Percentiles rank a stretch among this genome's conserved stretches.
phyloP scores from a whole-genome alignment of 2,113 vertebrate species.

The Sander lucioperca region DNA sequence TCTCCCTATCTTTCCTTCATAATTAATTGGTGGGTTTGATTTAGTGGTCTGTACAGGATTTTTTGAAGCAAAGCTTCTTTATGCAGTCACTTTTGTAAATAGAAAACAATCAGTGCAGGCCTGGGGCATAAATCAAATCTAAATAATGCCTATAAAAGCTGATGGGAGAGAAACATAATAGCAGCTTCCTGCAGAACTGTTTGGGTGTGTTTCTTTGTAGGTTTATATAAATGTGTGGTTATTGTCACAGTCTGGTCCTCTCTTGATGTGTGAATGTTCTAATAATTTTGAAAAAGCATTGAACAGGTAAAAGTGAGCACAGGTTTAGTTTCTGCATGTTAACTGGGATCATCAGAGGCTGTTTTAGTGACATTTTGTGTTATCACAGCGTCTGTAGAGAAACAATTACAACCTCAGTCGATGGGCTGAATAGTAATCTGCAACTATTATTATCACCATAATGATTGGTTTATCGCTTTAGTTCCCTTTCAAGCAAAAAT shows the following conservation, averaged over 20 bases:
- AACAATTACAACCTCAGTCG: neutral
- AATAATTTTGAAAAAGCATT: neutral
- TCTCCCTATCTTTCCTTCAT: conserved; percentile 24
- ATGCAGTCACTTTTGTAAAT: conserved; percentile 68
- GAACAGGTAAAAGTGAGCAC: neutral
- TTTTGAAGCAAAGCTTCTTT: conserved; percentile 68
- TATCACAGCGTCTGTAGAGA: too few species aligned
- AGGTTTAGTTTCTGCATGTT: neutral
- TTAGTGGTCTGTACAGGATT: conserved; percentile 55
- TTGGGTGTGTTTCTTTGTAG: neutral
- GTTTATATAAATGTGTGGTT: neutral
- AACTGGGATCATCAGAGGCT: neutral
- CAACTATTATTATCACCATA: neutral
- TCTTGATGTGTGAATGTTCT: neutral
- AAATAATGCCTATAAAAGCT: conserved; percentile 65
- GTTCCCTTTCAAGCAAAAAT: neutral
- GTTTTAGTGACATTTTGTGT: neutral
- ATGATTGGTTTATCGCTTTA: neutral
- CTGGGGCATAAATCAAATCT: conserved; percentile 61
- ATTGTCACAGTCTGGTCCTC: neutral
- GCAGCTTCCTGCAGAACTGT: conserved; percentile 13
- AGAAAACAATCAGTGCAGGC: conserved; percentile 65
- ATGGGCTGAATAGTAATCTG: neutral
- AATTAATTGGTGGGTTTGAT: conserved; percentile 70
- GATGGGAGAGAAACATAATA: conserved; percentile 8